Evolutionary conservation across 1,140 invertebrate species (phyloP), one percentile per base, ranked within the genome.

Genomic region (Conopomorpha cramerella): DNA sequence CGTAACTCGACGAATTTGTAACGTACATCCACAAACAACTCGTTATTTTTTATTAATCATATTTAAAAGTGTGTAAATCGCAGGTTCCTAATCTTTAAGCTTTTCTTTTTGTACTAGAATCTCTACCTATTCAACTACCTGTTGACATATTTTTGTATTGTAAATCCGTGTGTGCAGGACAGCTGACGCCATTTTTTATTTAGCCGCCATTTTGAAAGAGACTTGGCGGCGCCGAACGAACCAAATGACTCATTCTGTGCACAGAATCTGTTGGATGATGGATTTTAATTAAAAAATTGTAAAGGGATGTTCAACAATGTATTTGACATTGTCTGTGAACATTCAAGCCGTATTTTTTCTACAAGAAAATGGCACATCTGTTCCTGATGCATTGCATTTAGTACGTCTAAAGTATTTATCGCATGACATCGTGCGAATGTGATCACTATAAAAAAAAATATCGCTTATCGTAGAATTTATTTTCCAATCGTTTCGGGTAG

Each of bases 301-400:
- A 23, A 30, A 28, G 50, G 60, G 62, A 66, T 66, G 60, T 54
- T 41, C 36, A 48, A 39, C 62, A 63, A 70, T 64, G 55, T 38
- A 23, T 4, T 3, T 18, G 7, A 19, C 58, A 64, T 70, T 64
- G 62, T 51, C 43, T 48, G 47, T 27, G 39, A 35, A 56, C 62
- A 70, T 70, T 67, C 64, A 57, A 18, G 39, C 43, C 30, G 56
- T 45, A 61, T 61, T n/a, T n/a, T n/a, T n/a, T n/a, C n/a, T n/a
- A n/a, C n/a, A n/a, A n/a, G 17, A 16, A 39, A 41, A 42, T 30
- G 35, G 39, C 34, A 40, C 45, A 40, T 39, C 41, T 38, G 45
- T 38, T 45, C 46, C 34, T 46, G 43, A 34, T 47, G n/a, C n/a
- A n/a, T 47, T 51, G 64, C 62, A 66, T 68, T 68, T 67, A 68